Conservation (phyloP, 2,888 invertebrate species). For the Coremacera marginata region DNA sequence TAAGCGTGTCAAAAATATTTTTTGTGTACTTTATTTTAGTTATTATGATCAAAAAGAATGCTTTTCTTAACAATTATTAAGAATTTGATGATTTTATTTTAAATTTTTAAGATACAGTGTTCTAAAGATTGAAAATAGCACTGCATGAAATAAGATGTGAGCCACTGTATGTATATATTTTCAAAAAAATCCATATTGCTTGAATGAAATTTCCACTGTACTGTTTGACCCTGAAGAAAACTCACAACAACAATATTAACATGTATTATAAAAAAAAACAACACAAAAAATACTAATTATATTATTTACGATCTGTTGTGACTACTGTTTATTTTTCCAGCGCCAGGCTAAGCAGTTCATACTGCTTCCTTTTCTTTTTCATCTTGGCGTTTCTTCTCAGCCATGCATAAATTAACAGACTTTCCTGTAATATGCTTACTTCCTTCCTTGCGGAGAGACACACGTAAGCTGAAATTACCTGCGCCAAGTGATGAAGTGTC, state of each 20-base stretch:
- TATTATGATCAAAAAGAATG: too few species aligned
- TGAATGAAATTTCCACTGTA: background rate
- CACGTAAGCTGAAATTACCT: constrained; percentile 57
- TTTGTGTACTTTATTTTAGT: too few species aligned
- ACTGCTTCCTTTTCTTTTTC: background rate
- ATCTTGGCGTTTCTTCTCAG: background rate
- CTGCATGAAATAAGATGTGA: too few species aligned
- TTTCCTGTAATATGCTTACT: background rate
- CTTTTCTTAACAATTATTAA: too few species aligned
- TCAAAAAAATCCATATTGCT: too few species aligned
- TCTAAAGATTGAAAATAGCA: too few species aligned
- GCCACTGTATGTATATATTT: too few species aligned
- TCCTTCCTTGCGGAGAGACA: background rate
- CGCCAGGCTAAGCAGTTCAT: background rate
- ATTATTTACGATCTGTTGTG: constrained; percentile 65
- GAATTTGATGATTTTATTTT: too few species aligned
- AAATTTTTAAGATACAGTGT: too few species aligned
- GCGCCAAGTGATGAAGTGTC: constrained; percentile 50
- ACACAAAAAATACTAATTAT: constrained; percentile 42
- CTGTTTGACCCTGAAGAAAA: constrained; percentile 28
- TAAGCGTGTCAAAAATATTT: too few species aligned
- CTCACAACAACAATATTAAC: background rate
- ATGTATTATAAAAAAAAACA: constrained; percentile 52
- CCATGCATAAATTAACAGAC: background rate
- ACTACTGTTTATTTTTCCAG: constrained; percentile 56